Conservation (phyloP, 2,113 vertebrate species). For the Tringa solitaria region DNA sequence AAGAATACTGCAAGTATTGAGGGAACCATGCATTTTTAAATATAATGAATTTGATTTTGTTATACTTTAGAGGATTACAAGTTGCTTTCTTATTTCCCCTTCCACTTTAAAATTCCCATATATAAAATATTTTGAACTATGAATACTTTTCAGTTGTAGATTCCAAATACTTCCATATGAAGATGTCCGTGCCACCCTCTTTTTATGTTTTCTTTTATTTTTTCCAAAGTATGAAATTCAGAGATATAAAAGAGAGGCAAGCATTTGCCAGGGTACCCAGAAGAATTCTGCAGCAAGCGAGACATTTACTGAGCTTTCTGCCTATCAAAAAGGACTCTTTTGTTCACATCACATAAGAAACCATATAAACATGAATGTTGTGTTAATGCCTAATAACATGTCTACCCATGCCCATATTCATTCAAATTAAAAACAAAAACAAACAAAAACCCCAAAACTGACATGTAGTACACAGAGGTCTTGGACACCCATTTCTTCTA, state of each 20-base stretch:
- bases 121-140: background rate
- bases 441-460: background rate
- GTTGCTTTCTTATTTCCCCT: background rate
- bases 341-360: background rate
- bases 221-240: background rate
- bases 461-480: background rate
- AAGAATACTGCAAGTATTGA: background rate
- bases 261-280: background rate
- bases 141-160: background rate
- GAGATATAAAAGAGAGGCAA: background rate
- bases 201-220: background rate
- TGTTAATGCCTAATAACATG: background rate
- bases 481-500: background rate
- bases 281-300: background rate
- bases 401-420: background rate
- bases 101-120: background rate
- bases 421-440: background rate
- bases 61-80: background rate
- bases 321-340: background rate
- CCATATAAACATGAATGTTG: background rate
- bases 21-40: background rate
- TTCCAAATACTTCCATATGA: background rate
- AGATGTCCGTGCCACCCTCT: background rate
- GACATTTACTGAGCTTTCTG: background rate
- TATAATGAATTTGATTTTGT: background rate